These are phyloP conservation scores for Alethe diademata DNA, from an alignment of 2,113 vertebrate species.

Conservation along the genomic window DNA sequence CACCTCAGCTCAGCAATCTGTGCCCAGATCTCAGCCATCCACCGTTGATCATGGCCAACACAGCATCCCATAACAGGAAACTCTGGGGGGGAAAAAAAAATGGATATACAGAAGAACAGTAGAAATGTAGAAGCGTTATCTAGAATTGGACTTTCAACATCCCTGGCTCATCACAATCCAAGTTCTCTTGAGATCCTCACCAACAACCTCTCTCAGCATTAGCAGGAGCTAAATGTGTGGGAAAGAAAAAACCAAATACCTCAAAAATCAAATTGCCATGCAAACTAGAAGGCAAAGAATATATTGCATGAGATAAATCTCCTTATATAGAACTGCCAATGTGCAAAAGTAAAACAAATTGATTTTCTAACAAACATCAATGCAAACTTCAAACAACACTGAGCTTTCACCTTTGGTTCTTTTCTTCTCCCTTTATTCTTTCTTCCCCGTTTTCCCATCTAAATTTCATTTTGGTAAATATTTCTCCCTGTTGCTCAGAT, in stretches of 20 bases:
- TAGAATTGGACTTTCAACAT: neutral
- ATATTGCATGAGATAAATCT: neutral
- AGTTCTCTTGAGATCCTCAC: neutral
- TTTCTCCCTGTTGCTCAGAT: slow-evolving; percentile 21
- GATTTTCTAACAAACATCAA: neutral
- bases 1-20: neutral
- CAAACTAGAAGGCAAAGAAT: neutral
- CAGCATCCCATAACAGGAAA: neutral
- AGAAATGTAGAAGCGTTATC: neutral
- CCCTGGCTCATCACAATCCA: neutral
- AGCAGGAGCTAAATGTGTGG: neutral
- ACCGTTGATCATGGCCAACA: neutral
- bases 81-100: neutral
- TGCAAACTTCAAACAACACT: neutral
- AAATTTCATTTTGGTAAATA: slow-evolving; percentile 19
- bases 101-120: neutral
- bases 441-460: neutral
- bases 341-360: neutral
- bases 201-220: neutral
- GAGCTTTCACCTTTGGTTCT: neutral
- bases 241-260: neutral
- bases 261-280: neutral
- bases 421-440: neutral
- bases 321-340: neutral
- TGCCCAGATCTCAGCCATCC: neutral